Base-by-base conservation (phyloP, 1,140 invertebrate species). In the Episyrphus balteatus region DNA sequence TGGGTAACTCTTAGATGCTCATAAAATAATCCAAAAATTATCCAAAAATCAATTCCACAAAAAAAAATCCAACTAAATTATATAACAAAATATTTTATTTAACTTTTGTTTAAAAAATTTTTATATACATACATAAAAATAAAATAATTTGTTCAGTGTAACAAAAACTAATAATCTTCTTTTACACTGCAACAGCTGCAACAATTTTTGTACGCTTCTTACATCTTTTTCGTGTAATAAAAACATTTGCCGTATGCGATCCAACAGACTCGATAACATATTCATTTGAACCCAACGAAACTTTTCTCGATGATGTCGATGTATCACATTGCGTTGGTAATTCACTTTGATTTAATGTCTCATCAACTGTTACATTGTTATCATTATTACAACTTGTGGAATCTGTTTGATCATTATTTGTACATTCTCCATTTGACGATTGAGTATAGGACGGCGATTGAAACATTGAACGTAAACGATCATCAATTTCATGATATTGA, bases 231-330 rank as follows among this genome's bases (percentile, higher is more conserved):
- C 55, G 30, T 41, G 47, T 49, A 39, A 52, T 48, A 44, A 52
- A 48, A 9, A 52, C 34, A 32, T 49, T 52, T 7, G 49, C 43
- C 12, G 40, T 41, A 49, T 52, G 46, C 5, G 49, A 43, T 32
- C 44, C 42, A 32, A 61, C 47, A n/a, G 52, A 52, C 44, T 65
- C 62, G 15, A 58, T 65, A 41, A 58, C 58, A 50, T 65, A 65
- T 33, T 65, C 56, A 7, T 53, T 59, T 7, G 55, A 40, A n/a
- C 62, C 62, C 8, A 65, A 40, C 0, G 62, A 61, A n/a, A 59
- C 55, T 30, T 47, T 19, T 11, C 8, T 19, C 14, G 34, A 14
- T 30, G n/a, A 6, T 39, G 34, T 11, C 37, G 31, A 30, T 5
- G 13, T 2, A 15, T 36, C 40, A 15, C 21, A 26, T 26, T 26